Base-by-base conservation (phyloP, 2,113 vertebrate genomes). In the Brachyistius frenatus region DNA sequence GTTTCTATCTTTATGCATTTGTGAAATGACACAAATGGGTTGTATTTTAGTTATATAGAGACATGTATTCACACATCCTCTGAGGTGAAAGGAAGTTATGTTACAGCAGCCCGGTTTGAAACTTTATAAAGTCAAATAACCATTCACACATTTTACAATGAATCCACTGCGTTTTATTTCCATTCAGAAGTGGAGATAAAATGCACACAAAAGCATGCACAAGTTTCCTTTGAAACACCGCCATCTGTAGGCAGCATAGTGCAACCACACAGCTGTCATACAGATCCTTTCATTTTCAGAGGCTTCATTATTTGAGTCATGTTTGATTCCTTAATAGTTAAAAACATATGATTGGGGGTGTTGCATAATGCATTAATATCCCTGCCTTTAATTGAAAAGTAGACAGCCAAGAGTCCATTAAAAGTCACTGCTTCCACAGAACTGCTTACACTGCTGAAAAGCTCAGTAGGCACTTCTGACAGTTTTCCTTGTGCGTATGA, bases 211-310 rank as follows among this genome's bases (percentile, higher is more conserved):
- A 58, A 63, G 23, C 52, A 23, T 36, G 31, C 30, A 31, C 2
- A 47, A 53, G 79, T 84, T 61, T 75, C 66, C 77, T 69, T 86
- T 79, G 77, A 84, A 93, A 91, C 35, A 93, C 76, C 73, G 84
- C 83, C 91, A 83, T 87, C 93, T 93, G 58, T 87, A 60, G 93
- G 82, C 50, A 0, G 36, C 10, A 3, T 13, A 0, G 0, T 23
- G 76, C 30, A 81, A 80, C 81, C 31, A 23, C 85, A 74, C 2
- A 2, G 16, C 30, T 46, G 11, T 39, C 7, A 63, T 10, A 30
- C 13, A 41, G 16, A 54, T 37, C 0, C 7, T 71, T 55, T 66
- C 41, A 47, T 73, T 66, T 36, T 32, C 8, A 55, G 2, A 46
- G 32, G 44, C 44, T 32, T 68, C 32, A 23, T 31, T 55, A 31